Conservation (phyloP, 2,113 vertebrate species). For the Globicephala melas region DNA sequence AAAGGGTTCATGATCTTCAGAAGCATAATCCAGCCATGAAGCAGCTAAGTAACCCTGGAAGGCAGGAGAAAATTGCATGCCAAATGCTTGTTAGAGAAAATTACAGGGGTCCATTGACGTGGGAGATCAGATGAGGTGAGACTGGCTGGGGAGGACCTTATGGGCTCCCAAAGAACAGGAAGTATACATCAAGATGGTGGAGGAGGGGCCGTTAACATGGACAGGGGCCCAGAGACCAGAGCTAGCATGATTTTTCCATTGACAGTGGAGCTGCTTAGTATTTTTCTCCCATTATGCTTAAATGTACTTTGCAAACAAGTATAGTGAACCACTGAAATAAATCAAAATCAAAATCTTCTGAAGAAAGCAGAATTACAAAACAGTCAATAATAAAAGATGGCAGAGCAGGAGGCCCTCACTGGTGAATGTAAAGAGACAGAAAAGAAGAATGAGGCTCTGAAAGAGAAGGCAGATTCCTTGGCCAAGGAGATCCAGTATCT, state of each 20-base stretch:
- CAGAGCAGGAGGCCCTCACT: slow-evolving; percentile 87
- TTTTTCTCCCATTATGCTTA: background rate
- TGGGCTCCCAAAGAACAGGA: background rate
- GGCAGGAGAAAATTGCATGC: background rate
- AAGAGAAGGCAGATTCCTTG: slow-evolving; percentile 90
- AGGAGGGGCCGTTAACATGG: background rate
- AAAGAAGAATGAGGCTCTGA: slow-evolving; percentile 87
- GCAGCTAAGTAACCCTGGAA: background rate
- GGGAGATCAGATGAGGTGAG: background rate
- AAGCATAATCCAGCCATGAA: background rate
- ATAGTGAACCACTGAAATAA: background rate
- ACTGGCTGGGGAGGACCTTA: background rate
- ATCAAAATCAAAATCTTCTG: background rate
- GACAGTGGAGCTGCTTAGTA: background rate
- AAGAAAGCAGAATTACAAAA: slow-evolving; percentile 14
- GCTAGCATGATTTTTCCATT: background rate
- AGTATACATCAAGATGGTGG: background rate
- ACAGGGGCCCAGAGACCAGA: background rate
- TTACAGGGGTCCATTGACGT: background rate
- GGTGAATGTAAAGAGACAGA: slow-evolving; percentile 87
- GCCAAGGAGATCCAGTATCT: slow-evolving; percentile 95
- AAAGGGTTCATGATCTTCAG: background rate
- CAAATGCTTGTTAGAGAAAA: slow-evolving; percentile 6
- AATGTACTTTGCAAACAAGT: background rate
- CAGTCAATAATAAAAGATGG: slow-evolving; percentile 39